A percentile compares a stretch with the other conserved stretches of the same genome.
Conservation (phyloP, 2,888 invertebrate species). For the Neelides folsomi region DNA sequence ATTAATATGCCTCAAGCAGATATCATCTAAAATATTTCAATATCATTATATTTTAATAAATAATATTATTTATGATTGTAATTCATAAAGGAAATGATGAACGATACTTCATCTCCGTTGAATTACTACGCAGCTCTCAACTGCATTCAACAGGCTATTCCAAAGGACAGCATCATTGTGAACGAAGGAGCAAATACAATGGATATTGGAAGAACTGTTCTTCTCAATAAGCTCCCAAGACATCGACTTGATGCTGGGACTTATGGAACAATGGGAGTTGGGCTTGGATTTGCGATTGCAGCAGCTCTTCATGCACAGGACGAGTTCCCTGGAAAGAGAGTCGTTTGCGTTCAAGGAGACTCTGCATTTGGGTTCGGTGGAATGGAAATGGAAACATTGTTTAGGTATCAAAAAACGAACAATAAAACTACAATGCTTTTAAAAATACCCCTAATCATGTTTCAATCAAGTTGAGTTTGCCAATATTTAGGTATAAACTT, state of each 20-base stretch:
- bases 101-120: slow-evolving; percentile 58
- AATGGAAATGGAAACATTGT: slow-evolving; percentile 95
- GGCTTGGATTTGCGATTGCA: slow-evolving; percentile 80
- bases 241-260: slow-evolving; percentile 81
- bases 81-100: slow-evolving; percentile 50
- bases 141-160: slow-evolving; percentile 60
- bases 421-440: no score
- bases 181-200: slow-evolving; percentile 98
- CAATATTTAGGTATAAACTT: slow-evolving; percentile 59
- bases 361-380: slow-evolving; percentile 97
- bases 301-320: slow-evolving; percentile 81
- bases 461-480: background rate
- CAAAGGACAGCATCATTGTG: slow-evolving; percentile 73
- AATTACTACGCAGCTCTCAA: slow-evolving; percentile 91
- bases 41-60: no score
- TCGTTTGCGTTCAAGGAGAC: slow-evolving; percentile 90
- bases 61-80: no score
- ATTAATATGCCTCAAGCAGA: background rate
- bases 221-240: slow-evolving; percentile 67
- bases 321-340: slow-evolving; percentile 62
- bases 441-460: background rate
- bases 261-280: slow-evolving; percentile 45
- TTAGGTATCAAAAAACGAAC: slow-evolving; percentile 46
- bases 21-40: background rate
- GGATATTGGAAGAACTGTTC: slow-evolving; percentile 87